Conservation (phyloP, 2,797 vertebrate genomes). For the Myoxocephalus aenaeus region DNA sequence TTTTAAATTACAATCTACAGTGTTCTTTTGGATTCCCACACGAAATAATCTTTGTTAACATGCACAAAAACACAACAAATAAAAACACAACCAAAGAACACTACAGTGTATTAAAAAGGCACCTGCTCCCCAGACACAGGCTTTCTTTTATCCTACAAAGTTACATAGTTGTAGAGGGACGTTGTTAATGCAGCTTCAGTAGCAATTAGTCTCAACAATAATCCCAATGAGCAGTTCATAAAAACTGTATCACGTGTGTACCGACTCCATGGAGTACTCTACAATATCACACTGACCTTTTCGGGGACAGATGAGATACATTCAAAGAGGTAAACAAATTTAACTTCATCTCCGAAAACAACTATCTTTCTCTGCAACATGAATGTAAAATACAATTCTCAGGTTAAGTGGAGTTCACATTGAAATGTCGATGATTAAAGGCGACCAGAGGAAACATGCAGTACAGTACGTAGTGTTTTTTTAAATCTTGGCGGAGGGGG, state of each 20-base stretch:
- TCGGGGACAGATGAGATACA: slow-evolving; percentile 64
- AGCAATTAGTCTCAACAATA: slow-evolving; percentile 39
- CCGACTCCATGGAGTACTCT: slow-evolving; percentile 24
- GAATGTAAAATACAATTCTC: slow-evolving; percentile 54
- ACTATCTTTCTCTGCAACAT: slow-evolving; percentile 43
- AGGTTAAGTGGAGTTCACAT: slow-evolving; percentile 56
- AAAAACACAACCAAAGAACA: slow-evolving; percentile 61
- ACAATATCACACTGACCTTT: slow-evolving; percentile 56
- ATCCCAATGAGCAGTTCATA: slow-evolving; percentile 38
- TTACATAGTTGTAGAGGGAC: slow-evolving; percentile 56
- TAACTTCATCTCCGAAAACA: slow-evolving; percentile 41
- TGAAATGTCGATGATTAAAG: slow-evolving; percentile 60
- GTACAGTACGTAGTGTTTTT: slow-evolving; percentile 57
- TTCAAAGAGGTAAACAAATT: slow-evolving; percentile 71
- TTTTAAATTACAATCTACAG: slow-evolving; percentile 60
- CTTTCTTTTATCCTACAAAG: slow-evolving; percentile 60
- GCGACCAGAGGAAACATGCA: slow-evolving; percentile 69
- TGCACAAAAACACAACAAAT: slow-evolving; percentile 68
- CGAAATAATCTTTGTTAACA: slow-evolving; percentile 65
- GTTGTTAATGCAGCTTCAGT: slow-evolving; percentile 57
- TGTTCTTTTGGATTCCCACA: slow-evolving; percentile 60
- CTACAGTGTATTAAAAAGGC: slow-evolving; percentile 77
- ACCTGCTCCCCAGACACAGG: slow-evolving; percentile 75
- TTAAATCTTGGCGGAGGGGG: slow-evolving; percentile 34
- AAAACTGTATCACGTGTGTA: slow-evolving; percentile 49